Conservation (phyloP, 2,888 invertebrate genomes). For the Conistra vaccinii region DNA sequence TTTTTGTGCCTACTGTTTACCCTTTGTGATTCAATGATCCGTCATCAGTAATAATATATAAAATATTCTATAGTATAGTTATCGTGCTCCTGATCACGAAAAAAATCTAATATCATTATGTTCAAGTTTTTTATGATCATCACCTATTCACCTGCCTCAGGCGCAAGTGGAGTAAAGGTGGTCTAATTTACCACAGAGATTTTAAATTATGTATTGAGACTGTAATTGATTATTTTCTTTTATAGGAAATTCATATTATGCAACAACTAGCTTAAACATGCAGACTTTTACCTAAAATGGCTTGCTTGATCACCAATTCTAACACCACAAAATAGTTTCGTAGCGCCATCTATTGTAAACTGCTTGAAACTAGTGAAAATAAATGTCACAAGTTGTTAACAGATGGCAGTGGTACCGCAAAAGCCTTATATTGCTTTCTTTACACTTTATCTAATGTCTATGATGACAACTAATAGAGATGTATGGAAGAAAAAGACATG, state of each 20-base stretch:
- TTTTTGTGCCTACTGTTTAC: neutral
- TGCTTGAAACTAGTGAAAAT: conserved; percentile 30
- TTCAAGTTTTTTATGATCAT: neutral
- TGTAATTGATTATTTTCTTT: neutral
- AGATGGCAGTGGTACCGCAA: conserved; percentile 63
- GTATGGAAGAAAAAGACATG: too few relatives aligned
- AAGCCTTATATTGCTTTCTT: neutral
- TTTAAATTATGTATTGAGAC: neutral
- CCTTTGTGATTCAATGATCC: neutral
- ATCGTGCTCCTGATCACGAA: too few relatives aligned
- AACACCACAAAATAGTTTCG: conserved; percentile 2
- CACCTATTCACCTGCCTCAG: neutral
- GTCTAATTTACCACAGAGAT: neutral
- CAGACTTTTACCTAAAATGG: neutral
- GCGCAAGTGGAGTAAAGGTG: neutral
- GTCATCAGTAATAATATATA: neutral
- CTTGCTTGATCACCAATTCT: neutral
- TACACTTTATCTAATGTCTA: neutral
- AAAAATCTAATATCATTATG: neutral
- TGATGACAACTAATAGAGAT: too few relatives aligned
- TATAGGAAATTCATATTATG: neutral
- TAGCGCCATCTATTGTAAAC: conserved; percentile 61
- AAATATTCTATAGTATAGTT: neutral
- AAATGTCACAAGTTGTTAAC: conserved; percentile 9
- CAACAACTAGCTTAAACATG: neutral